Evolutionary conservation across 2,888 invertebrate species (phyloP), one percentile per base, ranked within the genome.

Genomic region (Drosophila lutescens): DNA sequence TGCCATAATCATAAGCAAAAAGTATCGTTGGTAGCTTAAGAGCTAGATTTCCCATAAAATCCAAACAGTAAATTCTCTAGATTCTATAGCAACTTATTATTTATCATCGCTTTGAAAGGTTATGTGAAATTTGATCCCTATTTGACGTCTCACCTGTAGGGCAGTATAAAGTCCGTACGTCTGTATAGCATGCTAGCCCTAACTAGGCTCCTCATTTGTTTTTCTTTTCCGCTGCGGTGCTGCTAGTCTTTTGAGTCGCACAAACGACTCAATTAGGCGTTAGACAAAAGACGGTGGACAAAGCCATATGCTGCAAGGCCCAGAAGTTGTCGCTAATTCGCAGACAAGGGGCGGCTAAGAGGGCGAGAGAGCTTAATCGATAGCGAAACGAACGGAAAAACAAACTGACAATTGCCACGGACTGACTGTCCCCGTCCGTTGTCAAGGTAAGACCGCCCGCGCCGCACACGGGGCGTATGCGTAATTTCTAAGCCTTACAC

Each of bases 401-500:
- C 66, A 71, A 79, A 80, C 75, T 71, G 67, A 53, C 80, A 78
- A 80, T 66, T 78, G 78, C 80, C 83, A 86, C 77, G 77, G 74
- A 75, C 77, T 69, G 74, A 75, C 63, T 67, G 60, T n/a, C 58
- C 51, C 36, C 23, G 23, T 51, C 9, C 49, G 49, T 49, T 49
- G 49, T 49, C 49, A 49, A 49, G 49, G 49, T 49, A 49, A 49
- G 49, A 15, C 30, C 43, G 12, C 44, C 23, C 23, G 36, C 53
- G 26, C 23, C 23, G 36, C 53, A 44, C 41, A 49, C 49, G 34
- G 49, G 32, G 7, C 34, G 49, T 49, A 49, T 49, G 49, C 49
- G 49, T 49, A 49, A 49, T 34, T 34, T 20, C 34, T 47, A 10
- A 47, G 15, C 46, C 46, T 12, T 20, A 46, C 50, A 34, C 41